Conservation (phyloP, 1,140 invertebrate species). For the Euura saliciscinereae region DNA sequence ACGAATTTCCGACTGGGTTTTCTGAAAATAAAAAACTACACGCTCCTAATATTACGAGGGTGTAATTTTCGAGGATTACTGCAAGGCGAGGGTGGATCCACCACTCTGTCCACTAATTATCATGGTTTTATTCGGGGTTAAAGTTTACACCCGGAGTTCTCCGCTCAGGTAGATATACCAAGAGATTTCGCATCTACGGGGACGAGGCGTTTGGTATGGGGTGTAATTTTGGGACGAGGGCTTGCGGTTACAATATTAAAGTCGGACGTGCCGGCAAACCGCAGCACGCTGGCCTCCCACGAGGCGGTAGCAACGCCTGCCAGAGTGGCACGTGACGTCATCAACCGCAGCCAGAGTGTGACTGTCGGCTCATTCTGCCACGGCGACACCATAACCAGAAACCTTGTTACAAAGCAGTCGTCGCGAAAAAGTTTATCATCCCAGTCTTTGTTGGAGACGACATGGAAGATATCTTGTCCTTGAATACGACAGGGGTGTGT, state of each 20-base stretch:
- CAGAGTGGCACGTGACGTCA: slow-evolving; percentile 32
- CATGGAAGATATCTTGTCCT: too few relatives aligned
- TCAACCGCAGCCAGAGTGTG: slow-evolving; percentile 29
- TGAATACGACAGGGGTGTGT: too few relatives aligned
- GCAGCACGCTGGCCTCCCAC: slow-evolving; percentile 32
- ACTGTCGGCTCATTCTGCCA: background rate
- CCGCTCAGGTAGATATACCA: background rate
- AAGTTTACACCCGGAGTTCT: background rate
- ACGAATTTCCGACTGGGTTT: background rate
- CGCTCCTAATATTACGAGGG: background rate
- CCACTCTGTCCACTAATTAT: background rate
- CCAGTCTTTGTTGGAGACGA: too few relatives aligned
- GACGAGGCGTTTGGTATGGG: background rate
- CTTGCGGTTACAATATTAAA: slow-evolving; percentile 44
- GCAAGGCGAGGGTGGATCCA: background rate
- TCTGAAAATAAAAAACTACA: background rate
- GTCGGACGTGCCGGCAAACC: slow-evolving; percentile 41
- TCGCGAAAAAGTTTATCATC: too few relatives aligned
- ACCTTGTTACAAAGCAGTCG: too few relatives aligned
- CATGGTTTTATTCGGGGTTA: background rate
- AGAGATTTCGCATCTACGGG: background rate
- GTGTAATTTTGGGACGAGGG: slow-evolving; percentile 23
- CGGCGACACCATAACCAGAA: too few relatives aligned
- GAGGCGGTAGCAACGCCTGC: slow-evolving; percentile 26
- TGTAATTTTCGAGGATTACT: background rate